phyloP scores from a whole-genome alignment of 2,113 vertebrate species.

The Cebidichthys violaceus region DNA sequence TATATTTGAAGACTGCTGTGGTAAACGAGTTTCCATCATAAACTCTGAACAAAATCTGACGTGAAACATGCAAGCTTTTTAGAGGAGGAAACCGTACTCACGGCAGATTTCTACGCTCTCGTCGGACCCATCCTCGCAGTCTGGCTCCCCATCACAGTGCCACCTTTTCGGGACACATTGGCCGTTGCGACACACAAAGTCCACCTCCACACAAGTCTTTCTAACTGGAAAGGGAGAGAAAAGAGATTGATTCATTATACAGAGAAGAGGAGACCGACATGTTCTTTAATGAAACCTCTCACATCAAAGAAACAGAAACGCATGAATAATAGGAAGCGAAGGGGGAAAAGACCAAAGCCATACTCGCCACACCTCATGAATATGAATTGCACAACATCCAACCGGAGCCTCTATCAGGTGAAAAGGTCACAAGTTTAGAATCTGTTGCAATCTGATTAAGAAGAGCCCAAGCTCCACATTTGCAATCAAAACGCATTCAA shows the following conservation, averaged over 20 bases:
- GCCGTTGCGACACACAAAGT: slow-evolving; percentile 93
- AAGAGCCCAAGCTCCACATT: not conserved
- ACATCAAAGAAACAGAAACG: not conserved
- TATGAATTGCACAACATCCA: not conserved
- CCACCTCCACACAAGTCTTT: slow-evolving; percentile 90
- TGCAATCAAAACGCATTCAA: not conserved
- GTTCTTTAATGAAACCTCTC: slow-evolving; percentile 2
- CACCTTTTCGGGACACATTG: slow-evolving; percentile 95
- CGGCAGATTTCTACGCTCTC: slow-evolving; percentile 92
- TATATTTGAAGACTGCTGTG: not conserved
- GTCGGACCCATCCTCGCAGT: slow-evolving; percentile 96
- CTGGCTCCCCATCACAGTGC: slow-evolving; percentile 96
- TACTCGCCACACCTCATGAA: not conserved
- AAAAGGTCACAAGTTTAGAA: slow-evolving; percentile 4
- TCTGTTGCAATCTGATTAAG: not conserved
- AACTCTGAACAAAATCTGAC: too few relatives aligned
- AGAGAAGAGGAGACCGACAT: not conserved
- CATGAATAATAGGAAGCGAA: not conserved
- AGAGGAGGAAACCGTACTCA: slow-evolving; percentile 82
- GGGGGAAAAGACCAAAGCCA: not conserved
- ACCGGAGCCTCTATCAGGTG: not conserved
- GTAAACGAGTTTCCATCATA: not conserved
- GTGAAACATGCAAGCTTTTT: not conserved
- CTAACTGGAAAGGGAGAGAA: slow-evolving; percentile 82
- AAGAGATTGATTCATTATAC: not conserved